Conservation (phyloP, 2,797 vertebrate genomes). For the Bovichtus diacanthus region DNA sequence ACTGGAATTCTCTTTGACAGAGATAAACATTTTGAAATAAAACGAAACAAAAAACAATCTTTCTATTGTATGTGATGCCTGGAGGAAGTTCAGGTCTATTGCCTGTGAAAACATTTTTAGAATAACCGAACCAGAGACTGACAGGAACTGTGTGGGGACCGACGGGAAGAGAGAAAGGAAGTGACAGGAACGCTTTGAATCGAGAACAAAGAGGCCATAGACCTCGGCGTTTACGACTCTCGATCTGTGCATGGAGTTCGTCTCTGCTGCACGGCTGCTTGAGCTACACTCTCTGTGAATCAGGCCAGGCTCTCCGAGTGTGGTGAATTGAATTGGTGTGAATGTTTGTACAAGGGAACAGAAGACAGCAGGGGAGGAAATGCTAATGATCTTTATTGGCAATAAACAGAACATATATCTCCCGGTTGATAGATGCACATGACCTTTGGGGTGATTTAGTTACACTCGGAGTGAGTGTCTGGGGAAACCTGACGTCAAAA, state of each 20-base stretch:
- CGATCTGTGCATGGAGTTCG: slow-evolving; percentile 38
- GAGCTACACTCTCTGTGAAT: slow-evolving; percentile 47
- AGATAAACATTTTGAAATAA: slow-evolving; percentile 11
- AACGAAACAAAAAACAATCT: slow-evolving; percentile 28
- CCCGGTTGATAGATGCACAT: slow-evolving; percentile 59
- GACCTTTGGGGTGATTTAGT: slow-evolving; percentile 74
- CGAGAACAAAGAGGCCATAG: slow-evolving; percentile 58
- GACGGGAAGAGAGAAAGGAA: slow-evolving; percentile 48
- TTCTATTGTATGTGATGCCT: slow-evolving; percentile 40
- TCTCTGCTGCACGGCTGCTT: slow-evolving; percentile 32
- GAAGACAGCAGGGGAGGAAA: slow-evolving; percentile 69
- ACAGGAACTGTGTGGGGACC: slow-evolving; percentile 39
- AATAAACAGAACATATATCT: slow-evolving; percentile 77
- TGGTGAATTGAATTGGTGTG: slow-evolving; percentile 69
- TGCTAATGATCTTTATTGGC: slow-evolving; percentile 72
- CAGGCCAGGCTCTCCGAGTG: slow-evolving; percentile 26
- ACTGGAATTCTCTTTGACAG: slow-evolving; percentile 10
- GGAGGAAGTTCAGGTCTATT: slow-evolving; percentile 28
- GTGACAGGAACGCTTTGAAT: slow-evolving; percentile 53
- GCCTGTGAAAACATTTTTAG: slow-evolving; percentile 39
- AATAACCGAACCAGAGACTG: slow-evolving; percentile 42
- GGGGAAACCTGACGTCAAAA: slow-evolving; percentile 57
- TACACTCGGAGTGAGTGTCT: slow-evolving; percentile 56
- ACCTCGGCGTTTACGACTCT: slow-evolving; percentile 48
- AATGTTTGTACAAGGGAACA: slow-evolving; percentile 68